Conservation (phyloP, 1,140 invertebrate genomes). For the Potamilus streckersoni region DNA sequence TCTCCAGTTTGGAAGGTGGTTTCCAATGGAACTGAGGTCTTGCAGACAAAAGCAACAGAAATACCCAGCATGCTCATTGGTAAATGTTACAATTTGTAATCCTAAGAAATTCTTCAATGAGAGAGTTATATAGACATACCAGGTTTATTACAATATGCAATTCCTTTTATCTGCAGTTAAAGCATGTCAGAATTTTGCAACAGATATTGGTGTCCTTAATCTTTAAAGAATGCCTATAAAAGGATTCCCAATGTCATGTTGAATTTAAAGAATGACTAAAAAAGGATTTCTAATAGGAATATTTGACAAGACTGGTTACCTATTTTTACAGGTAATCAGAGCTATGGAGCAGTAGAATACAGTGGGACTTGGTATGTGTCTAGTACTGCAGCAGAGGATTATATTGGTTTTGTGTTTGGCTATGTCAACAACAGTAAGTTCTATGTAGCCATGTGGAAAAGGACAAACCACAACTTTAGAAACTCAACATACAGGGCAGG, state of each 20-base stretch:
- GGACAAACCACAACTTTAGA: conserved; percentile 71
- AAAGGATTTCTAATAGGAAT: too few relatives aligned
- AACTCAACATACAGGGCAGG: conserved; percentile 27
- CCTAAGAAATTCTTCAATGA: too few relatives aligned
- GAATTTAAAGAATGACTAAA: too few relatives aligned
- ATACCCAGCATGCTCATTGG: conserved; percentile 36
- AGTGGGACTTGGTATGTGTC: conserved; percentile 95
- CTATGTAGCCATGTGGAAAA: conserved; percentile 97
- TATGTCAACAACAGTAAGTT: conserved; percentile 93
- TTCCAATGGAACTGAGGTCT: conserved; percentile 32
- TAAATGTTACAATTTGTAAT: not conserved
- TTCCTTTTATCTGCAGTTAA: too few relatives aligned
- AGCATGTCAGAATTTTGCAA: too few relatives aligned
- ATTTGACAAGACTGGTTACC: too few relatives aligned
- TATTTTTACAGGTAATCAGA: conserved; percentile 76
- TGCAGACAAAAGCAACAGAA: conserved; percentile 19
- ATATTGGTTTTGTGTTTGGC: conserved; percentile 87
- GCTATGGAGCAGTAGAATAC: conserved; percentile 91
- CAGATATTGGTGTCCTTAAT: too few relatives aligned
- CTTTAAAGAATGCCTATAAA: too few relatives aligned
- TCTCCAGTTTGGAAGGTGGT: conserved; percentile 29
- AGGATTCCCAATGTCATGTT: too few relatives aligned
- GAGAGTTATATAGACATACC: too few relatives aligned
- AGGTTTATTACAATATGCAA: too few relatives aligned
- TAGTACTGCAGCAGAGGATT: conserved; percentile 91